Conservation (phyloP, 2,113 vertebrate species). For the Python bivittatus region DNA sequence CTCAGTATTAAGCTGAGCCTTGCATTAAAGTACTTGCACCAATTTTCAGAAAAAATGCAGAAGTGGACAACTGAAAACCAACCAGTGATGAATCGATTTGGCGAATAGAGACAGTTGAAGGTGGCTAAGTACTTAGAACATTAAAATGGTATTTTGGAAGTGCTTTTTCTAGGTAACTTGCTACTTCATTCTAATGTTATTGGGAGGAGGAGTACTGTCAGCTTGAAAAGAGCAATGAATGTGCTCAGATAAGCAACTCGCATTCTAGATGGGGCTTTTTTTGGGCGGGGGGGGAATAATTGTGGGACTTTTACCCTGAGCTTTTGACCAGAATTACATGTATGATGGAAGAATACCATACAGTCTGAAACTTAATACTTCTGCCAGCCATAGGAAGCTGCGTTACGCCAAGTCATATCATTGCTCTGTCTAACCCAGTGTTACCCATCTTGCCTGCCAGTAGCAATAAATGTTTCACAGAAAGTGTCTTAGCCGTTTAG, state of each 20-base stretch:
- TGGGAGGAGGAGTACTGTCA: neutral
- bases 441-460: neutral
- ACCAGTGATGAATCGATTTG: too few species aligned
- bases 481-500: neutral
- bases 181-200: neutral
- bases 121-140: too few species aligned
- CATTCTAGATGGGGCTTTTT: too few species aligned
- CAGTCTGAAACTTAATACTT: neutral
- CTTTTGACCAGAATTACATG: neutral
- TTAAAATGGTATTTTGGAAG: neutral
- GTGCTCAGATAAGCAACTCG: neutral
- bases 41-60: neutral
- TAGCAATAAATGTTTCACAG: neutral
- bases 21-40: neutral
- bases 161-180: neutral
- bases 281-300: rapidly evolving
- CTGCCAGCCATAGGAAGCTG: neutral
- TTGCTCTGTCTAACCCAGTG: neutral
- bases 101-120: too few species aligned
- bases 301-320: neutral
- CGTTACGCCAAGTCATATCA: neutral
- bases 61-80: neutral
- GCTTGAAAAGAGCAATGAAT: neutral
- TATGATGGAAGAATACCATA: neutral
- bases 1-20: neutral